Evolutionary conservation across 2,797 vertebrate genomes (phyloP), one percentile per base, ranked within the genome.

Genomic region (Bucorvus abyssinicus): DNA sequence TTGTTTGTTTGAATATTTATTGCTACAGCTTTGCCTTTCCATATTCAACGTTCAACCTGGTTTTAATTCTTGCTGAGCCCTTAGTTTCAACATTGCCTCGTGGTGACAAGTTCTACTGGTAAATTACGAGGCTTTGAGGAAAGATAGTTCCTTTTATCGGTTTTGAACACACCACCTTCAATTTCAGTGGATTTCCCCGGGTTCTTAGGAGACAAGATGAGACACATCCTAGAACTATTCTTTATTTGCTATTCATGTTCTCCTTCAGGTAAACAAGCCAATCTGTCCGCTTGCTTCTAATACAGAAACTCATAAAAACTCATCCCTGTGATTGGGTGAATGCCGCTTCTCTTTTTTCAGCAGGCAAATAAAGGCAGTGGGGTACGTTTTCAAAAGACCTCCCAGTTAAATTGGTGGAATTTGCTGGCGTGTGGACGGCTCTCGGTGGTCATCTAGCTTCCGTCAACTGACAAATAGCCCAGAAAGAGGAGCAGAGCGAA

Each of bases 51-150:
- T 91, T 67, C 82, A 78, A 12, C 70, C 80, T 53, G 63, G 61
- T 81, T 91, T 91, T 93, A 86, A 91, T 95, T 94, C 95, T 93
- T 79, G 85, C 91, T 96, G 91, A 94, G 87, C 91, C 94, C 95
- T 94, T 96, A 76, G 94, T 93, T 94, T 96, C 94, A 93, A 84
- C 87, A 69, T 67, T 86, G 87, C 91, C 95, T 94, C 0, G 2
- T 96, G 95, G 91, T 63, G 0, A 82, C 0, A 34, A 90, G 52
- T 95, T 93, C 77, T 89, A 56, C 93, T 50, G 3, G 70, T 76
- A 91, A 87, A 91, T 44, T 61, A 88, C 34, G 94, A 84, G 83
- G 89, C 87, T 95, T 94, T 93, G 90, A 94, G 95, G 92, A 90
- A 77, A 87, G 92, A 88, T 61, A 27, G 1, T 90, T 91, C 61